Conservation (phyloP, 2,797 vertebrate species). For the Jordanella pulchra region DNA sequence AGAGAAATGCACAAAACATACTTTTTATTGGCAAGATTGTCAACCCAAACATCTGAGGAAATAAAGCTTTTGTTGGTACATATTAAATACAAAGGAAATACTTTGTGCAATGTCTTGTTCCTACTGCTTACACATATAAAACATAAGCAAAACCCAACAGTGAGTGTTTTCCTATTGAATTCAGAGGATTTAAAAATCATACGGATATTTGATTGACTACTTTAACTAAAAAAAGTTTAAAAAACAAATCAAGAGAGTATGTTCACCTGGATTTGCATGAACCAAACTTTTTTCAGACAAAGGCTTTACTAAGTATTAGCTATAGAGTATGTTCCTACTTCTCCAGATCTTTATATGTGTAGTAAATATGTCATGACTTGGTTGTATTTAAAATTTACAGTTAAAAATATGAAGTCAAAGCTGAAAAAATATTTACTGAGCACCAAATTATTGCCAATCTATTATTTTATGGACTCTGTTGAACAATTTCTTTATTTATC, state of each 20-base stretch:
- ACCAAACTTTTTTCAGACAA: not conserved
- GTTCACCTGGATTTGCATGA: not conserved
- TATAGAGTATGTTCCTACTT: not conserved
- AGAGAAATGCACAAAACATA: slow-evolving; percentile 73
- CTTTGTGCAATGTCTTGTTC: slow-evolving; percentile 12
- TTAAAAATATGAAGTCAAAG: too few relatives aligned
- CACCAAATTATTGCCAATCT: too few relatives aligned
- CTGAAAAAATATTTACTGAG: too few relatives aligned
- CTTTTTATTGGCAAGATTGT: slow-evolving; percentile 75
- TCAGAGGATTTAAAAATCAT: not conserved
- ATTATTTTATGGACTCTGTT: too few relatives aligned
- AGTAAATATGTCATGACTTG: too few relatives aligned
- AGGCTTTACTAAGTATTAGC: not conserved
- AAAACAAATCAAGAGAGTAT: not conserved
- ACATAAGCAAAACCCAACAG: not conserved
- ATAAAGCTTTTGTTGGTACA: slow-evolving; percentile 7
- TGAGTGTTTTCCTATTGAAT: not conserved
- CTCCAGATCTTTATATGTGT: too few relatives aligned
- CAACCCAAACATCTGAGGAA: slow-evolving; percentile 68
- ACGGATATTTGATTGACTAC: not conserved
- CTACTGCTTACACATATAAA: not conserved
- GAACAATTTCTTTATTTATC: too few relatives aligned
- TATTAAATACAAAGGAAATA: slow-evolving; percentile 24
- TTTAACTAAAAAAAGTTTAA: not conserved
- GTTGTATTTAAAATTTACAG: too few relatives aligned